These are phyloP conservation scores for Chlamydotis undulata DNA, from an alignment of 2,113 vertebrate species.

Conservation along the genomic window DNA sequence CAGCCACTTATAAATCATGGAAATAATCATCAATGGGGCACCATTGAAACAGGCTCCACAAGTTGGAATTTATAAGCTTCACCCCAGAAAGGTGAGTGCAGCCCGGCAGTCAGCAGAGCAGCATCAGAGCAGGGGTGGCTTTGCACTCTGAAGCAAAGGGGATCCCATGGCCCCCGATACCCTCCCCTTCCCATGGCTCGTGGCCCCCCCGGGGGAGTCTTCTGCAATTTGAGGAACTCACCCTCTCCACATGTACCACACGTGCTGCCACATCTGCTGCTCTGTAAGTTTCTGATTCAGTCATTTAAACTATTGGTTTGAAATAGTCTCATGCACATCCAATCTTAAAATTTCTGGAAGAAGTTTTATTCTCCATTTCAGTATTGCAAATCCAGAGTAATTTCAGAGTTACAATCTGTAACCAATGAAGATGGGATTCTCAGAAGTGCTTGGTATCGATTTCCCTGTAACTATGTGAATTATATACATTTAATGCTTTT, in stretches of 20 bases:
- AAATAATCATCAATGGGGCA: neutral
- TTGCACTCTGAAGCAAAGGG: rapidly evolving
- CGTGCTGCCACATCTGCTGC: neutral
- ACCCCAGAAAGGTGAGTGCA: neutral
- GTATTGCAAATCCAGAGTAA: neutral
- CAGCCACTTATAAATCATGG: neutral
- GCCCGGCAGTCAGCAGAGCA: neutral
- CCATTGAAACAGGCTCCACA: neutral
- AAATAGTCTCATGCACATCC: neutral
- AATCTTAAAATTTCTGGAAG: neutral
- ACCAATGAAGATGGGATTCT: neutral
- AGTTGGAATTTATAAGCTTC: neutral
- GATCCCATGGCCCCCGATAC: rapidly evolving
- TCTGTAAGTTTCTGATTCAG: neutral
- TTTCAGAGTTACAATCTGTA: neutral
- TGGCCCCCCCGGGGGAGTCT: rapidly evolving
- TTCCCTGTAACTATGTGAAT: neutral
- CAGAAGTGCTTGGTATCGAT: neutral
- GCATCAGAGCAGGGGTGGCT: neutral
- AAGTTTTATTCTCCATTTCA: neutral
- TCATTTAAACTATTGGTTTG: neutral
- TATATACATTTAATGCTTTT: neutral
- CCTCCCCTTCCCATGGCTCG: neutral
- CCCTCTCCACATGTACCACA: neutral
- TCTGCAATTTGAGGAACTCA: neutral